Conservation (phyloP, 2,888 invertebrate species). For the Mamestra brassicae region DNA sequence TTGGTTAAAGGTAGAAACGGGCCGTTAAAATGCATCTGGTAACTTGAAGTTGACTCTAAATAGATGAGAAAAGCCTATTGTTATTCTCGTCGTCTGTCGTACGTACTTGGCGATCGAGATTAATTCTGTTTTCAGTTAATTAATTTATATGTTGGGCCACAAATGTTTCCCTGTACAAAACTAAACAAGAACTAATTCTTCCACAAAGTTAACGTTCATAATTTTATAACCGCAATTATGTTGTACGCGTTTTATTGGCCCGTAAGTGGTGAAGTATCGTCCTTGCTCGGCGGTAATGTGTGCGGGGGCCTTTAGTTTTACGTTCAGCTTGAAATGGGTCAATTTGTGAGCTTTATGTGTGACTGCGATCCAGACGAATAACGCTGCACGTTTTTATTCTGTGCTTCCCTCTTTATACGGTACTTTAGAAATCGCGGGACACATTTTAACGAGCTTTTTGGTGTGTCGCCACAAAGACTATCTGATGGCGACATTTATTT, state of each 20-base stretch:
- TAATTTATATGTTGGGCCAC: not conserved
- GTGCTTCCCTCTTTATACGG: slow-evolving; percentile 61
- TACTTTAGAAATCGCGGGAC: slow-evolving; percentile 57
- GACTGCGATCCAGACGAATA: slow-evolving; percentile 71
- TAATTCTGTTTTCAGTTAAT: not conserved
- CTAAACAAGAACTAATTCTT: slow-evolving; percentile 41
- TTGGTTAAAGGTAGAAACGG: too few relatives aligned
- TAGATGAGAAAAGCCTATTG: too few relatives aligned
- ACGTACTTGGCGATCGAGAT: not conserved
- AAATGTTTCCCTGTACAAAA: slow-evolving; percentile 29
- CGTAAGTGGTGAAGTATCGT: slow-evolving; percentile 70
- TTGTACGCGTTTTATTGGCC: slow-evolving; percentile 68
- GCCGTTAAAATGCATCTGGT: too few relatives aligned
- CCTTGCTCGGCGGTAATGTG: slow-evolving; percentile 66
- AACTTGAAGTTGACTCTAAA: too few relatives aligned
- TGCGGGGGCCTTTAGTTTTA: slow-evolving; percentile 70
- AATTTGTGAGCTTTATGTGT: slow-evolving; percentile 71
- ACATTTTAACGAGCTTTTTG: slow-evolving; percentile 57
- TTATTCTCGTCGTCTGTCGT: too few relatives aligned
- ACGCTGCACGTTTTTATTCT: slow-evolving; percentile 69
- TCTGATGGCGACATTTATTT: slow-evolving; percentile 43
- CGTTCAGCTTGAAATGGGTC: slow-evolving; percentile 69
- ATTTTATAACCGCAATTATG: slow-evolving; percentile 65
- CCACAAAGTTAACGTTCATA: slow-evolving; percentile 61
- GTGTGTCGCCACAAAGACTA: slow-evolving; percentile 46